Evolutionary conservation across 1,140 invertebrate genomes (phyloP).

Genomic region (Neuroterus valhalla): DNA sequence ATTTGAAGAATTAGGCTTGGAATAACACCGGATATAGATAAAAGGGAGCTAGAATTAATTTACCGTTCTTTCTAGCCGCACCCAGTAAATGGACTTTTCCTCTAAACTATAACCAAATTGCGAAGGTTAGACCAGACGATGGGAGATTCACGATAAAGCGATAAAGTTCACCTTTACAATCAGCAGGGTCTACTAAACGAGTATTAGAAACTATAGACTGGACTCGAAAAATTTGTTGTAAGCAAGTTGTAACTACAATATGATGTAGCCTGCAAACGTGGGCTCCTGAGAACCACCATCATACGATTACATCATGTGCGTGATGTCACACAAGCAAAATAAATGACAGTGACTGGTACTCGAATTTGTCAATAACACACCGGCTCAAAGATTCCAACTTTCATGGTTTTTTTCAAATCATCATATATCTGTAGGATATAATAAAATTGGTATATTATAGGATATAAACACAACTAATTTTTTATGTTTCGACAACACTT

Average conservation of each 20-base stretch:
- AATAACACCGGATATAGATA: conserved; percentile 5
- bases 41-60: background rate
- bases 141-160: background rate
- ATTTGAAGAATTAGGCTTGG: conserved; percentile 3
- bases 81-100: conserved; percentile 20
- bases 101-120: background rate
- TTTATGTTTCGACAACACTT: background rate
- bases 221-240: background rate
- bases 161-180: background rate
- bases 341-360: conserved; percentile 20
- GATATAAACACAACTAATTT: background rate
- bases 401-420: background rate
- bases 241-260: background rate
- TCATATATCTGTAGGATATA: background rate
- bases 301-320: conserved; percentile 59
- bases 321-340: conserved; percentile 61
- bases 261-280: background rate
- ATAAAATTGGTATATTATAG: background rate
- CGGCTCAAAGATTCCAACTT: background rate
- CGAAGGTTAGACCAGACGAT: background rate
- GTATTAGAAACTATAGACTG: background rate
- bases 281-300: conserved; percentile 31
- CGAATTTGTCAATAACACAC: conserved; percentile 8
- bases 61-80: conserved; percentile 19
- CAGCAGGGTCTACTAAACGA: too few species aligned